These are phyloP conservation scores for Sander lucioperca DNA, from an alignment of 2,113 vertebrate species.

Conservation along the genomic window DNA sequence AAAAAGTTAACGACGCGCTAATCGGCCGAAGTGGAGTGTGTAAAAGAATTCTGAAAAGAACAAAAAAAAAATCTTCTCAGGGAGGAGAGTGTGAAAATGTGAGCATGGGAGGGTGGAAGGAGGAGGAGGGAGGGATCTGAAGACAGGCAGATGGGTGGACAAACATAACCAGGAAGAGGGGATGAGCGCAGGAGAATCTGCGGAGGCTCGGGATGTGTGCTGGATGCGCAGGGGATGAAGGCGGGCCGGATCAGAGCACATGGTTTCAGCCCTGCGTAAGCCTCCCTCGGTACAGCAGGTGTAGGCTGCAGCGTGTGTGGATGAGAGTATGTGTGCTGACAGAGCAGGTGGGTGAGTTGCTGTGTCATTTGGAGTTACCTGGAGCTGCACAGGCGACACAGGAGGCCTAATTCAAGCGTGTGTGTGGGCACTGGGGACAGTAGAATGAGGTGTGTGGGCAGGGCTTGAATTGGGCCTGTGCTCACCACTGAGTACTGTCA, in stretches of 20 bases:
- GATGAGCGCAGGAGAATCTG: constrained; percentile 40
- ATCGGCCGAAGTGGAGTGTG: constrained; percentile 42
- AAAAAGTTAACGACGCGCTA: constrained; percentile 52
- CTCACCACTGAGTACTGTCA: constrained; percentile 1
- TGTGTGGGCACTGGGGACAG: not conserved
- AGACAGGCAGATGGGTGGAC: constrained; percentile 56
- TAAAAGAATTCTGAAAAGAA: constrained; percentile 14
- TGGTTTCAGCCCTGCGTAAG: constrained; percentile 37
- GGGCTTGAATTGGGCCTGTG: not conserved
- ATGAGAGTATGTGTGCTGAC: constrained; percentile 21
- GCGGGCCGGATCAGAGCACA: constrained; percentile 55
- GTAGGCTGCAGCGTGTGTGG: constrained; percentile 36
- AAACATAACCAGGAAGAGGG: constrained; percentile 43
- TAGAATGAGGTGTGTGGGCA: constrained; percentile 3
- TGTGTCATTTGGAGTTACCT: constrained; percentile 55
- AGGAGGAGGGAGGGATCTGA: constrained; percentile 26
- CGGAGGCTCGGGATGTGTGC: constrained; percentile 25
- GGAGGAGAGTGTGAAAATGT: constrained; percentile 2
- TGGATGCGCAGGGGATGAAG: constrained; percentile 38
- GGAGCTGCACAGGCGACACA: constrained; percentile 24
- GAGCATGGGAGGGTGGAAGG: not conserved
- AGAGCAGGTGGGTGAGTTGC: constrained; percentile 46
- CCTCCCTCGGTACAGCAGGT: constrained; percentile 68
- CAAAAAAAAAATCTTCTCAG: constrained; percentile 11
- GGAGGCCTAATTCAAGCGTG: constrained; percentile 19